Percentiles rank a stretch among this genome's conserved stretches.
These are phyloP conservation scores for Rhodeus uyekii DNA, from an alignment of 2,797 vertebrate genomes.

Conservation along the genomic window DNA sequence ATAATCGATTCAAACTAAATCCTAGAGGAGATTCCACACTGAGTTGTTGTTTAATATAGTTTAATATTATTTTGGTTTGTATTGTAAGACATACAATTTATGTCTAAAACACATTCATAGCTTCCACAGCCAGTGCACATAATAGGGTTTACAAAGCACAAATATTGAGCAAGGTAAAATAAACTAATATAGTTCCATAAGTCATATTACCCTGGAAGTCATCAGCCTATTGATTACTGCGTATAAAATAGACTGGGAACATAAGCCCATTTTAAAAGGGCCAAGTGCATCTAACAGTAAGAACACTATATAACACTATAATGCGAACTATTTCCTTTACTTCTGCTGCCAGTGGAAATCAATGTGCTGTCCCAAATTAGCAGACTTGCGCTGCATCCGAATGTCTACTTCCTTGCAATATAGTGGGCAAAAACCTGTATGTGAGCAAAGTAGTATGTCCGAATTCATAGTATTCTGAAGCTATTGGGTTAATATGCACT, in stretches of 20 bases:
- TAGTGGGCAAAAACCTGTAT: neutral
- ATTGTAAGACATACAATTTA: neutral
- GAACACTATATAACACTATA: neutral
- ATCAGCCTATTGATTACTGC: constrained; percentile 1
- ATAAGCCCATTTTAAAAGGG: neutral
- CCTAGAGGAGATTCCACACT: neutral
- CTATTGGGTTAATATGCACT: neutral
- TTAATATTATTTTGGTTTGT: neutral
- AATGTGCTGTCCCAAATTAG: neutral
- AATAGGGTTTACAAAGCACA: neutral
- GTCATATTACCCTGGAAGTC: constrained; percentile 7
- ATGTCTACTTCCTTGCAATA: neutral
- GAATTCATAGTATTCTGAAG: neutral
- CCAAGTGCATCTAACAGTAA: neutral
- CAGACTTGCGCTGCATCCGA: neutral
- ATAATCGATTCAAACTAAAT: constrained; percentile 15
- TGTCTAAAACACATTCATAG: neutral
- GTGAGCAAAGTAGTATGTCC: neutral
- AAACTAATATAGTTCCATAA: neutral
- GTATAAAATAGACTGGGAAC: neutral
- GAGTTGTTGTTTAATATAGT: neutral
- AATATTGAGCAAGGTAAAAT: neutral
- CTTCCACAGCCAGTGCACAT: neutral
- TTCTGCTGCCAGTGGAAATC: neutral
- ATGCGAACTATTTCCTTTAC: neutral